These are phyloP conservation scores for Oryzias sinensis DNA, from an alignment of 2,797 vertebrate species.

Conservation along the genomic window DNA sequence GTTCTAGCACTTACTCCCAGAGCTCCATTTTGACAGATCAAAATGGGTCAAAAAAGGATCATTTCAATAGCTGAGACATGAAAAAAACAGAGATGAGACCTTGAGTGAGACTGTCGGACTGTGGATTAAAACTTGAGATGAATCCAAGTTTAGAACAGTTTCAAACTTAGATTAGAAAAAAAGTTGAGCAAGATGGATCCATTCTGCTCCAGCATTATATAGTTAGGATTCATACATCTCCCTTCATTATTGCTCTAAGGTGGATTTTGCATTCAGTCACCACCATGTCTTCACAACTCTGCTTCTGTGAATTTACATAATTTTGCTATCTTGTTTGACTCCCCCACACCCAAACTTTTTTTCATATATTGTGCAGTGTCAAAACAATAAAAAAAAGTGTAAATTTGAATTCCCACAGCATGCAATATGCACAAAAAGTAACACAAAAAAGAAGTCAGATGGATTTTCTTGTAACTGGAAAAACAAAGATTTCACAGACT, in stretches of 20 bases:
- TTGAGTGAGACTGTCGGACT: constrained; percentile 3
- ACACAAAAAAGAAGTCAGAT: constrained; percentile 32
- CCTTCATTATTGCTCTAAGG: too few relatives aligned
- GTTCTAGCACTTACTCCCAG: constrained; percentile 4
- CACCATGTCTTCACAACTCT: neutral
- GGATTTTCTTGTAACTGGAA: constrained; percentile 5
- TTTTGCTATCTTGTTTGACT: too few relatives aligned
- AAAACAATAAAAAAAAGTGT: constrained; percentile 32
- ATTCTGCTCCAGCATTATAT: too few relatives aligned
- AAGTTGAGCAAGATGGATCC: too few relatives aligned
- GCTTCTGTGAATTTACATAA: too few relatives aligned
- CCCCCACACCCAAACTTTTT: too few relatives aligned
- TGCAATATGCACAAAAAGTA: constrained; percentile 20
- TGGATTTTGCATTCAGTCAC: constrained; percentile 10
- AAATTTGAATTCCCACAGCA: constrained; percentile 30
- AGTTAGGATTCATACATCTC: neutral
- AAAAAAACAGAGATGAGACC: constrained; percentile 27
- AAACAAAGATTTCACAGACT: constrained; percentile 25
- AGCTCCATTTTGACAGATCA: constrained; percentile 11
- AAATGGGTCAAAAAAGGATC: constrained; percentile 24
- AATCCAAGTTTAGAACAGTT: neutral
- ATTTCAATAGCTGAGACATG: constrained; percentile 4
- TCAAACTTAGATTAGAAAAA: too few relatives aligned
- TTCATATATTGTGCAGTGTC: neutral
- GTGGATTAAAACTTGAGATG: neutral